Conservation (phyloP, 1,140 invertebrate species). For the Drosophila takahashii region DNA sequence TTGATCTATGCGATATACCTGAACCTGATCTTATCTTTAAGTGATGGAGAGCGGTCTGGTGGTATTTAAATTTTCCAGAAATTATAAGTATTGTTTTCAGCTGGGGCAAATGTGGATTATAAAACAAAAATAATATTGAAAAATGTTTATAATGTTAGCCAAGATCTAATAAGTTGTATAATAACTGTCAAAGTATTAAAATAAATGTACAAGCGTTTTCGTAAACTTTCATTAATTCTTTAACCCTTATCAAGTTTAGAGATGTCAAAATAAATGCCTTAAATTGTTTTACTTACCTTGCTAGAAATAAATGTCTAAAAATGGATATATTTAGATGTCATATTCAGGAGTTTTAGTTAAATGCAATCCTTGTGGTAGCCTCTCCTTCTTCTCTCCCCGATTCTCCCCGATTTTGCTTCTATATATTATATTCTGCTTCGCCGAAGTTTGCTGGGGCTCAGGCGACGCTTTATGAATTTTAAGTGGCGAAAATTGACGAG, state of each 20-base stretch:
- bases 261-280: slow-evolving; percentile 3
- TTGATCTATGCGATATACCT: slow-evolving; percentile 52
- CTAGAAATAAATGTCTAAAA: neutral
- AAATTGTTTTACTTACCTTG: neutral
- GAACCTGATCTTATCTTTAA: slow-evolving; percentile 23
- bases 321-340: slow-evolving; percentile 3
- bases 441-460: slow-evolving; percentile 20
- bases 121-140: neutral
- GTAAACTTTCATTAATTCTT: neutral
- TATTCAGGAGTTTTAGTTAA: slow-evolving; percentile 5
- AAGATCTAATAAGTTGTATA: neutral
- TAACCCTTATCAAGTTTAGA: neutral
- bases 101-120: neutral
- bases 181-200: neutral
- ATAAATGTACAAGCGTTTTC: neutral
- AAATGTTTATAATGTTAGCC: neutral
- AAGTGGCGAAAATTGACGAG: slow-evolving; percentile 79
- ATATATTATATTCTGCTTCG: slow-evolving; percentile 3
- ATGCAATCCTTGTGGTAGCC: slow-evolving; percentile 15
- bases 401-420: slow-evolving; percentile 1
- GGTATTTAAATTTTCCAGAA: slow-evolving; percentile 22
- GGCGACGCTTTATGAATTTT: slow-evolving; percentile 78
- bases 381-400: neutral
- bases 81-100: slow-evolving; percentile 19
- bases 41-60: slow-evolving; percentile 4